Evolutionary conservation across 2,888 invertebrate genomes (phyloP).

Genomic region (Lepidonotus clava): DNA sequence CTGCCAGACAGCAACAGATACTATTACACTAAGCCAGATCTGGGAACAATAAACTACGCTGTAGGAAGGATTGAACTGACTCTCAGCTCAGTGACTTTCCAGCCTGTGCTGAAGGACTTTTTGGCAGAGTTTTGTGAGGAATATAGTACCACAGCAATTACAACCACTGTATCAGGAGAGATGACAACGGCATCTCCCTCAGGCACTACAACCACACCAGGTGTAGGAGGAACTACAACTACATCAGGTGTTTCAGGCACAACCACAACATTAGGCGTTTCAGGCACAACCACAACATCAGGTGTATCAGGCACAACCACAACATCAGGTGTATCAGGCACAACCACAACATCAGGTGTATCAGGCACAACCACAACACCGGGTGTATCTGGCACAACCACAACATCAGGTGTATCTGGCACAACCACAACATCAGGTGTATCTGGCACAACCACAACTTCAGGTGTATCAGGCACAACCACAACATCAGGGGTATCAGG

Average conservation of each 20-base stretch:
- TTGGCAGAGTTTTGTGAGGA: conserved; percentile 28
- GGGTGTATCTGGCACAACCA: neutral
- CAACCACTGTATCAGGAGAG: neutral
- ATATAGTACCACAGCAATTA: neutral
- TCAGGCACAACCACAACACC: neutral
- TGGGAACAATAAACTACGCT: neutral
- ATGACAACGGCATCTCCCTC: no score
- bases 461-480: neutral
- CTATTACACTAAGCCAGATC: neutral
- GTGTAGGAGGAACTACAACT: neutral
- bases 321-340: neutral
- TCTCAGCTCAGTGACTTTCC: neutral
- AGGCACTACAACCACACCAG: neutral
- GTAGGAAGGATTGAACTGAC: conserved; percentile 1
- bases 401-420: neutral
- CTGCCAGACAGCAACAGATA: conserved; percentile 13
- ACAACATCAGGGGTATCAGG: neutral
- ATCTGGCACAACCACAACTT: neutral
- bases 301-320: conserved; percentile 7
- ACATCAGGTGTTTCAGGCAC: neutral
- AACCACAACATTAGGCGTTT: neutral
- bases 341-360: neutral
- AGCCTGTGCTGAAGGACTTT: neutral
- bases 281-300: neutral
- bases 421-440: neutral